These are phyloP conservation scores for Drosophila fungiperda DNA, from an alignment of 2,888 invertebrate species.

Conservation along the genomic window DNA sequence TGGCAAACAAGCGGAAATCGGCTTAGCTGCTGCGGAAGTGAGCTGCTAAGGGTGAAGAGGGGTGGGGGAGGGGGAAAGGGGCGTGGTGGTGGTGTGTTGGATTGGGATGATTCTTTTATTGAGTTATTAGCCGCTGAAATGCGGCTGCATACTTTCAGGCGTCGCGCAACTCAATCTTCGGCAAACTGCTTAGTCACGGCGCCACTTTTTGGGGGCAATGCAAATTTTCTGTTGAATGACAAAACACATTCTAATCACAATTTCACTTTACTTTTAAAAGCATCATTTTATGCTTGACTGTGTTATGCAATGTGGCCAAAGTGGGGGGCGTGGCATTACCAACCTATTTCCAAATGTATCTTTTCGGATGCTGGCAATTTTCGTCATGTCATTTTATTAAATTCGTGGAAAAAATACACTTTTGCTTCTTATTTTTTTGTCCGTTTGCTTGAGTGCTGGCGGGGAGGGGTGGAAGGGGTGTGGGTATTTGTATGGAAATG, in stretches of 20 bases:
- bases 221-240: constrained; percentile 60
- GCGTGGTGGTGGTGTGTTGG: not conserved
- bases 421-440: constrained; percentile 30
- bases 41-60: not conserved
- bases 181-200: constrained; percentile 59
- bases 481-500: not conserved
- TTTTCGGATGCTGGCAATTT: constrained; percentile 33
- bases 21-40: constrained; percentile 56
- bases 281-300: constrained; percentile 81
- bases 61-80: not conserved
- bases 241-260: constrained; percentile 51
- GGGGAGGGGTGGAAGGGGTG: accelerated
- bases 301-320: constrained; percentile 14
- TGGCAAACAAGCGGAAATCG: constrained; percentile 80
- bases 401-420: constrained; percentile 46
- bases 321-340: not conserved
- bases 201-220: constrained; percentile 32
- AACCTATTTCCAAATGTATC: constrained; percentile 5
- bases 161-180: constrained; percentile 53
- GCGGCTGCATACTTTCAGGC: constrained; percentile 46
- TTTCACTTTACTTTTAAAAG: constrained; percentile 60
- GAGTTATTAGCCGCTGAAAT: constrained; percentile 67
- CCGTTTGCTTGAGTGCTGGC: not conserved
- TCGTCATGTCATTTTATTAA: constrained; percentile 57
- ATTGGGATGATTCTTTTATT: constrained; percentile 48